Base-by-base conservation (phyloP, 37 sponge, comb jelly and placozoan genomes). In the Chondrosia reniformis region DNA sequence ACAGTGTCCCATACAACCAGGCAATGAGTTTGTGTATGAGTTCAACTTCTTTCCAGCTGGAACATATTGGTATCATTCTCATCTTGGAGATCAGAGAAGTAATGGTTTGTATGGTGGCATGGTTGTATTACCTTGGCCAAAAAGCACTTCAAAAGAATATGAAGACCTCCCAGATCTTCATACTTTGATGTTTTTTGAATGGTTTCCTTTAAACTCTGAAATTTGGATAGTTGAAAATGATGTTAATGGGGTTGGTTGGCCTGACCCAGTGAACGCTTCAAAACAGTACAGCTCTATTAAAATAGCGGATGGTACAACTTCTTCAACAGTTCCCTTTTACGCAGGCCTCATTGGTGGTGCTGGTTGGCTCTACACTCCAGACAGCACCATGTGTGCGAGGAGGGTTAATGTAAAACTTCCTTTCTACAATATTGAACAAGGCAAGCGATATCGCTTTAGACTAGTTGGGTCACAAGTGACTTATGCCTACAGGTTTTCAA, bases 61-160 rank as follows among this genome's bases (percentile, higher is more conserved):
- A 9, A 84, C 94, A 6, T 86, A 79, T 62, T 93, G 89, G 94
- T 93, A 89, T 75, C 94, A 93, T 41, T 59, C 84, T 39, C 94
- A 94, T 28, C 74, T 43, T 21, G 85, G 55, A n/a, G 55, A 74
- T 27, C 87, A 91, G 61, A 67, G 88, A 45, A 46, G 80, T 0
- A 85, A 87, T 46, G 88, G 88, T 2, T 31, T 78, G 24, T 81
- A 74, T 72, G 94, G 94, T 36, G 85, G 49, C 3, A 66, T 89
- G 7, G 45, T 93, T 43, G 55, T 89, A 57, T 45, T 65, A 22
- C 90, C 81, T 28, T 45, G n/a, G n/a, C n/a, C n/a, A n/a, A n/a
- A n/a, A n/a, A n/a, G n/a, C n/a, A n/a, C n/a, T n/a, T n/a, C n/a
- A n/a, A n/a, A n/a, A n/a, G n/a, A n/a, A n/a, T n/a, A n/a, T n/a